Base-by-base conservation (phyloP, 1,140 invertebrate genomes). In the Coenobita brevimanus region DNA sequence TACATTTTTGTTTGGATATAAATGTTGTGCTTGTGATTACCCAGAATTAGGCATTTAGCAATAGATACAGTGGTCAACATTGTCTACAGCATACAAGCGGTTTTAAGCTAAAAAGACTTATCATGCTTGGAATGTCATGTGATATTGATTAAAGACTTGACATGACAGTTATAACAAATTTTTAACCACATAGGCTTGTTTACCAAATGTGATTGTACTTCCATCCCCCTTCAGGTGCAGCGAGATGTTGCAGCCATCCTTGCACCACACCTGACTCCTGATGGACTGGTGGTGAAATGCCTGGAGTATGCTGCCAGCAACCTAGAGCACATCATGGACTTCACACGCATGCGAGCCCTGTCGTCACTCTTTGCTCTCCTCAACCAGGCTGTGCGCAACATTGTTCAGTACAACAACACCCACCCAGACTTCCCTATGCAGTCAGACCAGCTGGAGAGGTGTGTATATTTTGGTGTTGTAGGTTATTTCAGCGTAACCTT, bases 251-350 rank as follows among this genome's bases (percentile, higher is more conserved):
- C 96, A 0, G 94, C 95, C 81, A 95, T 99, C 71, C 93, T 99
- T 24, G 95, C 96, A 85, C 96, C 96, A 10, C 96, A 96, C 92
- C 97, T 99, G 92, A 95, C 96, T 3, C 95, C 97, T 1, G 98
- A 99, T 93, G 98, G 98, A 46, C 93, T 99, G 27, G 97, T 99
- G 4, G 96, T 97, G 2, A 95, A 96, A 86, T 98, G 97, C 91
- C 92, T 99, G 71, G 97, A 99, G 91, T 98, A 96, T 92, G 97
- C 97, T 0, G 67, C 81, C 60, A 95, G 95, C 91, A 95, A 95
- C 46, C 96, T 98, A 91, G 99, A 99, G 91, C 99, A 99, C 92
- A 98, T 99, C 64, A 99, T 99, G 99, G 98, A 99, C 93, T 99
- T 99, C 92, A 99, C 99, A 0, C 94, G 97, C 36, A 94, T 99